Conservation (phyloP, 1,140 invertebrate genomes). For the Helicoverpa armigera region DNA sequence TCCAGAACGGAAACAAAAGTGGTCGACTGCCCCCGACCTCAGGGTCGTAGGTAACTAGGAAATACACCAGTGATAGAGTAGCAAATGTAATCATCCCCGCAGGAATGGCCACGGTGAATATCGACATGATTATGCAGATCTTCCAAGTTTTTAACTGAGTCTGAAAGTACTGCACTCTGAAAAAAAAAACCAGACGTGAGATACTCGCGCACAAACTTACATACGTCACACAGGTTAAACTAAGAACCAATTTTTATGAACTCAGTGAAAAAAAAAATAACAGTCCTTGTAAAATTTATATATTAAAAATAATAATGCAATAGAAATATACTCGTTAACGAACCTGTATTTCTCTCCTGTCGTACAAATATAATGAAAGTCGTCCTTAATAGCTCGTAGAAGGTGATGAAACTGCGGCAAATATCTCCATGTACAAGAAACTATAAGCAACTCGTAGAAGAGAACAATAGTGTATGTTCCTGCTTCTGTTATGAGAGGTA, state of each 20-base stretch:
- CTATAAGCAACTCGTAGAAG: slow-evolving; percentile 64
- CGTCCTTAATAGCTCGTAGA: slow-evolving; percentile 59
- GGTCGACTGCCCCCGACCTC: slow-evolving; percentile 58
- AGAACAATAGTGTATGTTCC: slow-evolving; percentile 67
- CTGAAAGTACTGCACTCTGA: slow-evolving; percentile 65
- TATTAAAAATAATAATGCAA: not conserved
- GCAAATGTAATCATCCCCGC: slow-evolving; percentile 57
- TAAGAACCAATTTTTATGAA: too few species aligned
- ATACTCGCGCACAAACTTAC: too few species aligned
- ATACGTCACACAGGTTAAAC: too few species aligned
- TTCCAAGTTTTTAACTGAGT: slow-evolving; percentile 69
- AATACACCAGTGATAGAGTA: slow-evolving; percentile 55
- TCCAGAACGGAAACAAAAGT: slow-evolving; percentile 72
- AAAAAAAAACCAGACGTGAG: slow-evolving; percentile 40
- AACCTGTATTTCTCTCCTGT: slow-evolving; percentile 67
- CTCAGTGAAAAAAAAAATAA: not conserved
- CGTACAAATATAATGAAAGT: slow-evolving; percentile 67
- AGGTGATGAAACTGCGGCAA: slow-evolving; percentile 61
- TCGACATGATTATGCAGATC: slow-evolving; percentile 56
- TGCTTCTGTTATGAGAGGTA: slow-evolving; percentile 65
- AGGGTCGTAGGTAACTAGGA: slow-evolving; percentile 54
- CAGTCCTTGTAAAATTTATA: not conserved
- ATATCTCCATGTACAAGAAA: slow-evolving; percentile 62
- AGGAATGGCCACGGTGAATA: slow-evolving; percentile 56
- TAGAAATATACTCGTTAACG: not conserved